A percentile compares a stretch with the other conserved stretches of the same genome.
Conservation (phyloP, 2,888 invertebrate genomes). For the Alcis repandata region DNA sequence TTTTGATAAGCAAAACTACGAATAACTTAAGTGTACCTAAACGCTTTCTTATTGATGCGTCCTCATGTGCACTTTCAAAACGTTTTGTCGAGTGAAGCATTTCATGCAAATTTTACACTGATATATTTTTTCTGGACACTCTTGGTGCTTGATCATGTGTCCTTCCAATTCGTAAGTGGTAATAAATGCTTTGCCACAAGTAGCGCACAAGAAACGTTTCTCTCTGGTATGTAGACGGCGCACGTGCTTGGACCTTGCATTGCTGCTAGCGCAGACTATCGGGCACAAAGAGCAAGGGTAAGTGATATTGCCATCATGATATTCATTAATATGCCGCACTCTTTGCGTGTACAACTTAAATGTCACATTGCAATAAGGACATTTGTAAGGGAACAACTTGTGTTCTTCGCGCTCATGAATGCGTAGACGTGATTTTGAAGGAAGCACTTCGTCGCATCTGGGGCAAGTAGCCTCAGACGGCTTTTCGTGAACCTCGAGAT, state of each 20-base stretch:
- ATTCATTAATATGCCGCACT: slow-evolving; percentile 2
- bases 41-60: neutral
- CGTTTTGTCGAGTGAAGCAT: neutral
- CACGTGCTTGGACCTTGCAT: slow-evolving; percentile 48
- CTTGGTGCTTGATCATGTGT: slow-evolving; percentile 5
- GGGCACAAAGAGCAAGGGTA: slow-evolving; percentile 12
- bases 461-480: neutral
- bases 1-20: neutral
- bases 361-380: slow-evolving; percentile 3
- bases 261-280: neutral
- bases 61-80: neutral
- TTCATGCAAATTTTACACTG: slow-evolving; percentile 5
- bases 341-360: slow-evolving; percentile 4
- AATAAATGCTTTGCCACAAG: neutral
- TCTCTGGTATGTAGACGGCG: slow-evolving; percentile 31
- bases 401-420: neutral
- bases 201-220: neutral
- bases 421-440: slow-evolving; percentile 1
- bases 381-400: slow-evolving; percentile 2
- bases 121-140: neutral
- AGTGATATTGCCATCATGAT: neutral
- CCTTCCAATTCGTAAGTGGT: neutral
- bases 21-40: neutral
- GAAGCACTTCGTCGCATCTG: slow-evolving; percentile 6
- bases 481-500: slow-evolving; percentile 5